A percentile compares a stretch with the other conserved stretches of the same genome.
phyloP scores from a whole-genome alignment of 1,140 invertebrate genomes.

The Halyomorpha halys region DNA sequence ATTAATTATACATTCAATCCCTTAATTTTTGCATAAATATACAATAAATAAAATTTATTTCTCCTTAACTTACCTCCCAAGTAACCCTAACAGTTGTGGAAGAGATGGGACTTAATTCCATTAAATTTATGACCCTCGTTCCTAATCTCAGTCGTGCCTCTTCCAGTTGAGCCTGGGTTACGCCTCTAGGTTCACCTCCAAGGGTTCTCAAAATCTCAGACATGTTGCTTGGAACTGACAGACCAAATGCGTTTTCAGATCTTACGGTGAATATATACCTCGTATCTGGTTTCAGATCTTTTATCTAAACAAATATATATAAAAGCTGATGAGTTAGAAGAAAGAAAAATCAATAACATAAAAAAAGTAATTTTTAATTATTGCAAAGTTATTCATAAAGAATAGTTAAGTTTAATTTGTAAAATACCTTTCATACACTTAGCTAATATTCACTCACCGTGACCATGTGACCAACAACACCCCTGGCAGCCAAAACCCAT shows the following conservation, averaged over 20 bases:
- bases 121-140: slow-evolving; percentile 69
- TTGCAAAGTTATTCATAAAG: no score
- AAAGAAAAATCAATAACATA: background rate
- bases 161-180: slow-evolving; percentile 64
- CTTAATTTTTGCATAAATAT: no score
- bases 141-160: slow-evolving; percentile 65
- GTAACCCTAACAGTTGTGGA: slow-evolving; percentile 71
- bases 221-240: slow-evolving; percentile 49
- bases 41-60: background rate
- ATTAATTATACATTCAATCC: no score
- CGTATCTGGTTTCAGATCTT: slow-evolving; percentile 64
- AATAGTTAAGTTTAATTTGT: no score
- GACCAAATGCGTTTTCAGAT: slow-evolving; percentile 73
- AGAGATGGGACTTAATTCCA: slow-evolving; percentile 64
- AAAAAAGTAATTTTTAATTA: background rate
- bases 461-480: slow-evolving; percentile 57
- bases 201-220: slow-evolving; percentile 57
- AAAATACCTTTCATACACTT: background rate
- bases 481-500: slow-evolving; percentile 54
- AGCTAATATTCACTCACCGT: background rate
- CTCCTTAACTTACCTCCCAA: slow-evolving; percentile 44
- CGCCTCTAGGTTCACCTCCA: slow-evolving; percentile 49
- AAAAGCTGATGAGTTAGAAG: no score
- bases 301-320: slow-evolving; percentile 37
- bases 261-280: slow-evolving; percentile 78